Conservation (phyloP, 2,113 vertebrate genomes). For the Cinclus mexicanus region DNA sequence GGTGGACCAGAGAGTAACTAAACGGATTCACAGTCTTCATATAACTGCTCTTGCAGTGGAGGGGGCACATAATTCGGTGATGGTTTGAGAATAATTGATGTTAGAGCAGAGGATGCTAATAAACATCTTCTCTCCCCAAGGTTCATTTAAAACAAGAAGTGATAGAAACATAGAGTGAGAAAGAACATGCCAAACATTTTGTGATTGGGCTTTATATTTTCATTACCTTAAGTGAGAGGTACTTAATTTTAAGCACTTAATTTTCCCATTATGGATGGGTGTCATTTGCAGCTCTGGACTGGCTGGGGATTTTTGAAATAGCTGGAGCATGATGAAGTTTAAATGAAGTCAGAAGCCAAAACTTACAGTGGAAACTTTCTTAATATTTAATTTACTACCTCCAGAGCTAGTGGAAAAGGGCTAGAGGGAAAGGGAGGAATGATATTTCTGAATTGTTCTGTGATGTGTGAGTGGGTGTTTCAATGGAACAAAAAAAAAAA, state of each 20-base stretch:
- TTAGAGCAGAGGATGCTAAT: neutral
- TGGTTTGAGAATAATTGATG: neutral
- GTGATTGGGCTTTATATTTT: neutral
- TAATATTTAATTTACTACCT: constrained; percentile 30
- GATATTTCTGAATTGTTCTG: neutral
- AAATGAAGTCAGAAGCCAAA: constrained; percentile 34
- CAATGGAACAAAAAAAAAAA: neutral
- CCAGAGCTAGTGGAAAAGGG: constrained; percentile 19
- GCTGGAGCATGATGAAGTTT: constrained; percentile 23
- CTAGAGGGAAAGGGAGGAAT: neutral
- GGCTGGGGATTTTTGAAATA: constrained; percentile 36
- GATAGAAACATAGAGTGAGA: neutral
- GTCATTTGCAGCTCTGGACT: neutral
- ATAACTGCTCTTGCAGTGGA: neutral
- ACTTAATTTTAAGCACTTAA: constrained; percentile 29
- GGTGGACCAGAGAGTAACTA: neutral
- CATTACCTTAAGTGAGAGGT: neutral
- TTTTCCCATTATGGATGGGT: neutral
- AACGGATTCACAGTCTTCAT: neutral
- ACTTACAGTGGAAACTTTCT: constrained; percentile 51
- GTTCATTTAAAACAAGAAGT: neutral
- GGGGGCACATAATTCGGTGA: fast-evolving
- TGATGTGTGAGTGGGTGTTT: neutral
- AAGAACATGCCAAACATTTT: neutral
- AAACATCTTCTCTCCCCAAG: neutral